Base-by-base conservation (phyloP, 2,113 vertebrate species). In the Anolis sagrei region DNA sequence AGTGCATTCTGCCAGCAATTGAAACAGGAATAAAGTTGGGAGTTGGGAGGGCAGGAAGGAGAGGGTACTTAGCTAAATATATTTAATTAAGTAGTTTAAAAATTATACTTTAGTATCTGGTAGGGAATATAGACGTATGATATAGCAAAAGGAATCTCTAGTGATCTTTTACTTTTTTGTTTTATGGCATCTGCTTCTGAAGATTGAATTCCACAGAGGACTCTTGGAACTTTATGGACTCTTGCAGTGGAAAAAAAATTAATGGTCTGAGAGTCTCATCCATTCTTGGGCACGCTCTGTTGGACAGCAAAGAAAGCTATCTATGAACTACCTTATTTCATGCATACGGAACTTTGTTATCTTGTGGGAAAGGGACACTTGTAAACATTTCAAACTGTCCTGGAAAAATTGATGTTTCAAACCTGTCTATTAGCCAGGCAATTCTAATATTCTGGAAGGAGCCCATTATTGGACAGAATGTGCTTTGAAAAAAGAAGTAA, bases 151-250 rank as follows among this genome's bases (percentile, higher is more conserved):
- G 10, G 78, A 92, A 88, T 89, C 83, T 19, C 44, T 76, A 89
- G 89, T 85, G 83, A 85, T 88, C 86, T 81, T 83, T 88, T 69
- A 80, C 34, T 89, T 51, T 91, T 88, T 61, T 91, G 7, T 85
- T 44, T 93, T 87, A 81, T 87, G 88, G 49, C 32, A 87, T 91
- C 86, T 82, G 54, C 76, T 92, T 92, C 89, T 90, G 86, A 93
- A 89, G 89, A 75, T 2, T 91, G 84, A 89, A 91, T 88, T 92
- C 87, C 88, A 92, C 70, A 70, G 83, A 88, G 48, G 93, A 84
- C 93, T 95, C 90, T 93, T 92, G 90, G 90, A 95, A 92, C 11
- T 87, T 92, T 89, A 72, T 66, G 61, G 68, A 36, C 21, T 83
- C 49, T 81, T 89, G 81, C 84, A 87, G 25, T 23, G 8, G 89